Percentiles rank a stretch among this genome's conserved stretches.
phyloP scores from a whole-genome alignment of 2,113 vertebrate species.

The Arizona elegans region DNA sequence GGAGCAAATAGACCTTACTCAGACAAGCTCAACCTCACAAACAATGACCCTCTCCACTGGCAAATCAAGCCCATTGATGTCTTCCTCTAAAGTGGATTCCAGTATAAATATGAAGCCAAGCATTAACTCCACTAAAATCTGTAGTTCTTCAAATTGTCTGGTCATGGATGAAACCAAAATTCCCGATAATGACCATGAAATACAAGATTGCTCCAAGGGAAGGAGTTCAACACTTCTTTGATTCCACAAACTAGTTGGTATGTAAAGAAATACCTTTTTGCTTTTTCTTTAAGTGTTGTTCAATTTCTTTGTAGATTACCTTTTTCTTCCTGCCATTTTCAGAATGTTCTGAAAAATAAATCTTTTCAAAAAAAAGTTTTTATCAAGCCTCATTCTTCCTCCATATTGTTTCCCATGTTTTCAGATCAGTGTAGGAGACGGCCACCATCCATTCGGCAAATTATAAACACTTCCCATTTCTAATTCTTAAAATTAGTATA shows the following conservation, averaged over 20 bases:
- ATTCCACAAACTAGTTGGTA: background rate
- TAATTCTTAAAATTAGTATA: background rate
- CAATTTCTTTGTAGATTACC: background rate
- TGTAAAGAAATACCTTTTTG: background rate
- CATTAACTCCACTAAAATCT: background rate
- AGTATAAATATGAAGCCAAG: rapidly evolving
- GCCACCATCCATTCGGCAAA: too few relatives aligned
- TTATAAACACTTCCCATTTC: background rate
- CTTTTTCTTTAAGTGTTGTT: background rate
- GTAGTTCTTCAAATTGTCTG: background rate
- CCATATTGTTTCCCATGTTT: background rate
- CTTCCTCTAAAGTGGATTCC: background rate
- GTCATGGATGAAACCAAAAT: background rate
- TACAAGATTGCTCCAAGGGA: background rate
- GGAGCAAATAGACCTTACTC: rapidly evolving
- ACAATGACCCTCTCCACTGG: rapidly evolving
- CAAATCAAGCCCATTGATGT: background rate
- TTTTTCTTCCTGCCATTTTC: background rate
- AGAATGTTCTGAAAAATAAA: background rate
- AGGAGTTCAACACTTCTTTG: background rate
- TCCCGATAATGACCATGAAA: background rate
- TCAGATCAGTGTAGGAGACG: background rate
- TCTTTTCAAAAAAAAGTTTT: background rate
- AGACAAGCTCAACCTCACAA: background rate
- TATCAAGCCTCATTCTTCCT: conserved; percentile 23